A percentile compares a stretch with the other conserved stretches of the same genome.
phyloP scores from a whole-genome alignment of 2,113 vertebrate genomes.

The Paramormyrops kingsleyae region DNA sequence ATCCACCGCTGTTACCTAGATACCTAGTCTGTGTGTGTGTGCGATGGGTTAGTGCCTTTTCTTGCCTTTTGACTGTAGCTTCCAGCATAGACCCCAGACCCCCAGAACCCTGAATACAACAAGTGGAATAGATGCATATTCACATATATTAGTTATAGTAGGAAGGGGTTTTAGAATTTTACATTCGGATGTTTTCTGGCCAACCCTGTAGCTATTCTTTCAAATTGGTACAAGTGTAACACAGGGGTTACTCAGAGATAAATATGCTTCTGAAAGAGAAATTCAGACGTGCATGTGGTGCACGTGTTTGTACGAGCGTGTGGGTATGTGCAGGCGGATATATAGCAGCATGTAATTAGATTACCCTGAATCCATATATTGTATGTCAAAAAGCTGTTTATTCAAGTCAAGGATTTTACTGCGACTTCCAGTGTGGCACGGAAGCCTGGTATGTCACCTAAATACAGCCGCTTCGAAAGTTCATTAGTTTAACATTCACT shows the following conservation, averaged over 20 bases:
- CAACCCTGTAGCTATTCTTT: neutral
- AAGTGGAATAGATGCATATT: neutral
- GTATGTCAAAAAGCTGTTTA: neutral
- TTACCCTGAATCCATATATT: neutral
- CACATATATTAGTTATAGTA: neutral
- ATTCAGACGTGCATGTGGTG: neutral
- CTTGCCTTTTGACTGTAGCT: neutral
- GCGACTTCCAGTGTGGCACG: neutral
- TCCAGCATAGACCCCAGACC: neutral
- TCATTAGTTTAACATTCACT: neutral
- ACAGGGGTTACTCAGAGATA: neutral
- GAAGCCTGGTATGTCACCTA: neutral
- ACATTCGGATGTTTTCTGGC: neutral
- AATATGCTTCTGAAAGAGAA: neutral
- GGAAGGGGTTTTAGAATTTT: neutral
- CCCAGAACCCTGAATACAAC: neutral
- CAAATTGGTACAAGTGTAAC: neutral
- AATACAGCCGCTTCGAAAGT: neutral
- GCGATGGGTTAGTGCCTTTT: neutral
- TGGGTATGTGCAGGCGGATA: neutral
- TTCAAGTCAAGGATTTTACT: neutral
- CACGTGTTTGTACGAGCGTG: neutral
- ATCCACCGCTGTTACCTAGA: neutral
- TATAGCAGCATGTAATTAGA: neutral
- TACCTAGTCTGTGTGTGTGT: neutral